Evolutionary conservation across 2,797 vertebrate genomes (phyloP), one percentile per base, ranked within the genome.

Genomic region (Sebastes alutus): DNA sequence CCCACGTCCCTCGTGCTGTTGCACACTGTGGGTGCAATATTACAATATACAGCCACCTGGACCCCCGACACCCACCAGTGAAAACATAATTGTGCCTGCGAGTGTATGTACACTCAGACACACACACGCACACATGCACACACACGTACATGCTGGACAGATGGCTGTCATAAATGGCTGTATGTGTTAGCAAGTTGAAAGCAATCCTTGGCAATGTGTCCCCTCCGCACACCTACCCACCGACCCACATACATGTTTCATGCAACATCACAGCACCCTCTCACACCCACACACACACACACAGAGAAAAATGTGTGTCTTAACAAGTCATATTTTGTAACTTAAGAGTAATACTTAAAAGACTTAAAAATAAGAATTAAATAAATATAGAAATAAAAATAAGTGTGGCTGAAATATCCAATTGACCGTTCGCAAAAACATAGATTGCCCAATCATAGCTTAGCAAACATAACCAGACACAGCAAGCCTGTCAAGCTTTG

Each of bases 121-220:
- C 65, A 72, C 67, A 67, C 72, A 74, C 56, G 65, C 81, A 66
- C 67, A 72, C n/a, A 63, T 27, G 86, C 60, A 63, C 58, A 42
- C 18, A 62, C 25, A 69, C 32, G 29, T 4, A 66, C 64, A 83
- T 32, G 65, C 67, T 64, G 80, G 87, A 89, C 92, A 93, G 91
- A 92, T 94, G 92, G 92, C 88, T 90, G 90, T 92, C 92, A 93
- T 90, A 92, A 93, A 92, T 84, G 83, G 81, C 80, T 81, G 80
- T 81, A 85, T 91, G 80, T 88, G 77, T 91, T 85, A 85, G 88
- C 80, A 78, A 84, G 89, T 91, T 92, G 89, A 91, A 93, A 93
- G 91, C 77, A 85, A 83, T 82, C 32, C 74, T 76, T 84, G 87
- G 89, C 84, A 86, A 88, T 65, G 60, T 60, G 81, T 75, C 73